These are phyloP conservation scores for Acanthococcus lagerstroemiae DNA, from an alignment of 2,888 invertebrate species.

Conservation along the genomic window DNA sequence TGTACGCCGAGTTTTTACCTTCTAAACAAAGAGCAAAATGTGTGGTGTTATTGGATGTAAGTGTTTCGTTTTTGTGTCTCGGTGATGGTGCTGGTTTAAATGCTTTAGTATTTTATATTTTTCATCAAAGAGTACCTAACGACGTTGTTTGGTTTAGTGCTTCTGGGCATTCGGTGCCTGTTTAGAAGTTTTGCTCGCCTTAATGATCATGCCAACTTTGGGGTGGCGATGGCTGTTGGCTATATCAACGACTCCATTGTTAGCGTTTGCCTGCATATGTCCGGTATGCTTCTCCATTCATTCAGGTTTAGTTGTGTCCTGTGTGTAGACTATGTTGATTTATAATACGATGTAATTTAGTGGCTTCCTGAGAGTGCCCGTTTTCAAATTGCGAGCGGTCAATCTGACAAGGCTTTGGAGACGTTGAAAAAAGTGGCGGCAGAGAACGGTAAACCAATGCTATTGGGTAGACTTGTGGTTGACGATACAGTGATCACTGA, in stretches of 20 bases:
- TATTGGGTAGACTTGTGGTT: conserved; percentile 71
- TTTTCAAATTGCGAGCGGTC: conserved; percentile 76
- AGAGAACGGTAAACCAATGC: conserved; percentile 82
- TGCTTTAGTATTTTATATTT: too few relatives aligned
- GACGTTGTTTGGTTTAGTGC: conserved; percentile 50
- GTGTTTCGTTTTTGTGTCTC: conserved; percentile 41
- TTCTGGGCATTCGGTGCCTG: conserved; percentile 96
- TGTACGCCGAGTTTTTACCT: conserved; percentile 92
- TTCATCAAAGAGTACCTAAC: background rate
- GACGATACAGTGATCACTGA: conserved; percentile 51
- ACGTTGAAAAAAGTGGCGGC: conserved; percentile 73
- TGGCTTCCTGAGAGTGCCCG: conserved; percentile 92
- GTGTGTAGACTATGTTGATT: too few relatives aligned
- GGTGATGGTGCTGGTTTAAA: background rate
- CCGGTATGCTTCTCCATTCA: conserved; percentile 68
- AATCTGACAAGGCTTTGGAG: conserved; percentile 71
- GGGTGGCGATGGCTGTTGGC: conserved; percentile 87
- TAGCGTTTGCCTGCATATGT: conserved; percentile 69
- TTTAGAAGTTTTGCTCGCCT: conserved; percentile 79
- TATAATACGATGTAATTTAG: too few relatives aligned
- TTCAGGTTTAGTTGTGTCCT: too few relatives aligned
- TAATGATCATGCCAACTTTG: conserved; percentile 80
- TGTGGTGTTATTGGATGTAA: conserved; percentile 86
- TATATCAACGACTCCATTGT: conserved; percentile 79
- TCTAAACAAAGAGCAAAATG: conserved; percentile 88